Evolutionary conservation across 2,888 invertebrate genomes (phyloP), one percentile per base, ranked within the genome.

Genomic region (Dolichopus griseipennis): DNA sequence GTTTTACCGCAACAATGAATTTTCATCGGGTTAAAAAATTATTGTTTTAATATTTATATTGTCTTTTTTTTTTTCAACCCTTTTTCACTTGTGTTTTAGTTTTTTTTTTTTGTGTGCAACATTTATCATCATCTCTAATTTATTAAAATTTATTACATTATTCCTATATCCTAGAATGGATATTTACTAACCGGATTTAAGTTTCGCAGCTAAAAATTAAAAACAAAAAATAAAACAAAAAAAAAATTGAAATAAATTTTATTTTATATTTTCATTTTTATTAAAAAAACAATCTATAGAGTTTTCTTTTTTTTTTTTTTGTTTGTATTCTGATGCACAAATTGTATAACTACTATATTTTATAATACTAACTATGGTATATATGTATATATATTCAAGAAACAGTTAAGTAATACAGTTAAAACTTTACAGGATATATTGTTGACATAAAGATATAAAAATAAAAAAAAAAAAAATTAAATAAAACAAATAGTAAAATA

Each of bases 81-180:
- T n/a, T n/a, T n/a, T n/a, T n/a, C n/a, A n/a, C n/a, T n/a, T 41
- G 8, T 41, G 9, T 41, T 2, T 41, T 5, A 41, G 9, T 41
- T 52, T 6, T 18, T 15, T 52, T 52, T n/a, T 52, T 52, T 52
- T 27, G 3, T 27, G n/a, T 27, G 2, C 27, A 27, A 27, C 27
- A 27, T 27, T 27, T 27, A 27, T 27, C 27, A 27, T 27, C 27
- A 27, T 27, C 27, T 52, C 18, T 52, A 52, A 52, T 52, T 52
- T 52, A 52, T 52, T 52, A 52, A 52, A 52, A 52, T 52, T 52
- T 52, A 52, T 52, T 52, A 52, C 52, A 18, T 52, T 52, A 52
- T 52, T 18, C 18, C 52, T n/a, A 18, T 18, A n/a, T 52, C 6
- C 52, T 37, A 52, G 52, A 52, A n/a, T 52, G 52, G 2, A 10